These are phyloP conservation scores for Clavelina lepadiformis DNA, from an alignment of 23 tunicate genomes.

Conservation along the genomic window DNA sequence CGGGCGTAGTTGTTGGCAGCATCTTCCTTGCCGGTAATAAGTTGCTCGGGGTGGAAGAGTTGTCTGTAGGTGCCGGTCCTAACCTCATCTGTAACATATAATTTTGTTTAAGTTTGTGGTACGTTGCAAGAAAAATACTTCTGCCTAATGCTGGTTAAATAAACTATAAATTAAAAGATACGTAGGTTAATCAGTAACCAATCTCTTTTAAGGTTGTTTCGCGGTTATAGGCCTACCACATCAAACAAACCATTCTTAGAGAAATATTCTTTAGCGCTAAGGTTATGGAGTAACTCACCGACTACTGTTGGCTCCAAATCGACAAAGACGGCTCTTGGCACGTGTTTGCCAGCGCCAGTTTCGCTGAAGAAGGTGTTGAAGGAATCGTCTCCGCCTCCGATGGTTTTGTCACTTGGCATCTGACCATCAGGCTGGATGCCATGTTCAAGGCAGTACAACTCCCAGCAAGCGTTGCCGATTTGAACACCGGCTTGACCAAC, in stretches of 20 bases:
- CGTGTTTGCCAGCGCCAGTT: conserved; percentile 70
- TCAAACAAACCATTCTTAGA: too few species aligned
- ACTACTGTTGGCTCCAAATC: conserved; percentile 78
- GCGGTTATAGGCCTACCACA: too few species aligned
- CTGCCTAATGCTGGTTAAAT: too few species aligned
- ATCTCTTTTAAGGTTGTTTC: too few species aligned
- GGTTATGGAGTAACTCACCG: too few species aligned
- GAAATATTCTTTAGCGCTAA: too few species aligned
- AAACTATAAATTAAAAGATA: too few species aligned
- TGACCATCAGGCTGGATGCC: conserved; percentile 6
- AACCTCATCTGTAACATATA: conserved; percentile 46
- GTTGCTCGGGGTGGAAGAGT: conserved; percentile 76
- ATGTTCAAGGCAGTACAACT: conserved; percentile 16
- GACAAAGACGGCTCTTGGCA: conserved; percentile 68
- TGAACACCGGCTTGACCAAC: conserved; percentile 25
- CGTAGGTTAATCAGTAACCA: too few species aligned
- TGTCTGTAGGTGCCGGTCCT: conserved; percentile 66
- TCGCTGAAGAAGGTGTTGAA: conserved; percentile 79
- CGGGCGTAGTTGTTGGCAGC: conserved; percentile 85
- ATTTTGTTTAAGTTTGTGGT: too few species aligned
- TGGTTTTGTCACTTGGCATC: neutral
- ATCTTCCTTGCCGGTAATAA: conserved; percentile 81
- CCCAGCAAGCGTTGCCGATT: conserved; percentile 25
- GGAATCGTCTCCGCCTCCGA: conserved; percentile 58
- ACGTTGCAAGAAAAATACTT: too few species aligned